These are phyloP conservation scores for Rallus limicola DNA, from an alignment of 2,113 vertebrate genomes.

Conservation along the genomic window DNA sequence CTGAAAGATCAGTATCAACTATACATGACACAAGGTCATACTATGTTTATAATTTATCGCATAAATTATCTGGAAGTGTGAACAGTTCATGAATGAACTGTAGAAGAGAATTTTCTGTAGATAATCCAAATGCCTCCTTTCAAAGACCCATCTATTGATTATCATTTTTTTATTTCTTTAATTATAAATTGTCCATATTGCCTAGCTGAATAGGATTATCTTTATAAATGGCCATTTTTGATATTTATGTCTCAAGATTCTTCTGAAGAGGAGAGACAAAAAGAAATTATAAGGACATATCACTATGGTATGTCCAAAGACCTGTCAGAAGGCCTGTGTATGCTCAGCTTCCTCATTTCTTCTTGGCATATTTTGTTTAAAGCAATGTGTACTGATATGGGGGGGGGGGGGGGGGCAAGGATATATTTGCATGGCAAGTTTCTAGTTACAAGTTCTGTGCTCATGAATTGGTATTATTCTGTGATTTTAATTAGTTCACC, in stretches of 20 bases:
- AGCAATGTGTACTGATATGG: background rate
- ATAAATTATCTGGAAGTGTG: background rate
- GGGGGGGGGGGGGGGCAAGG: too few species aligned
- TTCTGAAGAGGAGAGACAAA: background rate
- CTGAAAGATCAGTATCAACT: background rate
- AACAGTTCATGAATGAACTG: background rate
- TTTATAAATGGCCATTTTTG: background rate
- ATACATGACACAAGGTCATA: background rate
- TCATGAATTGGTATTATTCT: background rate
- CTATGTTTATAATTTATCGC: background rate
- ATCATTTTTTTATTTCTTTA: background rate
- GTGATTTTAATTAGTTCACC: background rate
- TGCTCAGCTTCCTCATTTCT: background rate
- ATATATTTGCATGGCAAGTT: background rate
- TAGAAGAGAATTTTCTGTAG: background rate
- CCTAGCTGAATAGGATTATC: background rate
- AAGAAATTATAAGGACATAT: background rate
- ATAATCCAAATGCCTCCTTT: background rate
- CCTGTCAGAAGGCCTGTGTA: background rate
- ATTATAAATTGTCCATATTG: background rate
- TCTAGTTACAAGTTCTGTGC: background rate
- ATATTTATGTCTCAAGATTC: background rate
- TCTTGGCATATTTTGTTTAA: background rate
- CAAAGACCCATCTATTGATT: background rate
- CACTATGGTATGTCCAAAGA: background rate